Base-by-base conservation (phyloP, 2,888 invertebrate species). In the Euclidia mi region DNA sequence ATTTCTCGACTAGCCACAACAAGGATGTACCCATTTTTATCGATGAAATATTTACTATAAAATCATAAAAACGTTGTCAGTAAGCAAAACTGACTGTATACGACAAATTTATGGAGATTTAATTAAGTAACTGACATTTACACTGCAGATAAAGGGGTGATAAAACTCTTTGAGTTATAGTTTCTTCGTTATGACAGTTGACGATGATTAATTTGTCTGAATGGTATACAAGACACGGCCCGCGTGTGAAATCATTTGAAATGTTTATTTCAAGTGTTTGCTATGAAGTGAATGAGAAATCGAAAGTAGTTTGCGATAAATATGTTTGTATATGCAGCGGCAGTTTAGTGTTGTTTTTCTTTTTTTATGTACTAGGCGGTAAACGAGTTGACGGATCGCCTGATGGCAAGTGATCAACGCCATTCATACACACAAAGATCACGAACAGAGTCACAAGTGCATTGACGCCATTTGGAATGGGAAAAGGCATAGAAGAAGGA, bases 41-140 rank as follows among this genome's bases (percentile, higher is more conserved):
- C 34, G 43, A 42, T 37, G 25, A 11, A 10, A 25, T 7, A 48
- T 56, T 59, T 59, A 46, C n/a, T 6, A 28, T 43, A 53, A 58
- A 59, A 47, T 57, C 12, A 50, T 43, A 51, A 43, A 55, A 57
- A 49, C 28, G 55, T 72, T 53, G 29, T 35, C 49, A 34, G 51
- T 58, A 56, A 44, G 35, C 10, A 47, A 50, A 50, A 53, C 41
- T 38, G 55, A 56, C 51, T 61, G n/a, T 58, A 38, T 47, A 69
- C 52, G 60, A 72, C 56, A 45, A 63, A 63, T 72, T 76, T 72
- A 73, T 76, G 66, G 49, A 59, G 63, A 76, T 69, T 73, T 66
- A 69, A 72, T 72, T 58, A 73, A 65, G 65, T 63, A 45, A 57
- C 55, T 73, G 73, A 56, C 76, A 72, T 76, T 76, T 76, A 73